Evolutionary conservation across 92 coral and sea anemone genomes (phyloP).

Genomic region (Scolanthus callimorphus): DNA sequence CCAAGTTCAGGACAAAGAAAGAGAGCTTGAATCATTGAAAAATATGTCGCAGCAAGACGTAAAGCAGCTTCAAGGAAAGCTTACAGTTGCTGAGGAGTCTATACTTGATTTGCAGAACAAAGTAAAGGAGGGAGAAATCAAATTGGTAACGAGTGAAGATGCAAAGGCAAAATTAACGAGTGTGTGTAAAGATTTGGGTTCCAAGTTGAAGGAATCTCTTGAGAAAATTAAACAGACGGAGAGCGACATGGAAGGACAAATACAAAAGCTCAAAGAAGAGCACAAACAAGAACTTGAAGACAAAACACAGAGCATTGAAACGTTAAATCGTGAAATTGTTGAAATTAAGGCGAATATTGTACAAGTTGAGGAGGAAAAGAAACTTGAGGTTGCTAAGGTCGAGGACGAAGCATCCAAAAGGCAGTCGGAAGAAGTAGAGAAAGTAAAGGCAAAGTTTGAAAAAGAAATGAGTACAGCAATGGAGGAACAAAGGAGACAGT

Average conservation of each 20-base stretch:
- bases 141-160: conserved; percentile 9
- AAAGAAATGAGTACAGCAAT: conserved; percentile 10
- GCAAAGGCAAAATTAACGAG: conserved; percentile 13
- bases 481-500: conserved; percentile 19
- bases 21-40: conserved; percentile 46
- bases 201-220: background rate
- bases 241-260: background rate
- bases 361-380: too few relatives aligned
- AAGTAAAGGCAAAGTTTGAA: conserved; percentile 16
- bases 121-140: conserved; percentile 21
- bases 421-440: conserved; percentile 15
- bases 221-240: conserved; percentile 20
- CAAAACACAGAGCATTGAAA: background rate
- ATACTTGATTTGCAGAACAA: conserved; percentile 41
- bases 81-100: conserved; percentile 38
- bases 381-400: conserved; percentile 1
- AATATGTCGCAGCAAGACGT: conserved; percentile 48
- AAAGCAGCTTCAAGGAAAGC: conserved; percentile 34
- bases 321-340: too few relatives aligned
- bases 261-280: conserved; percentile 18
- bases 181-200: conserved; percentile 1
- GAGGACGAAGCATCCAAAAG: background rate
- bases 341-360: too few relatives aligned
- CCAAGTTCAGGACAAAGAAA: conserved; percentile 51
- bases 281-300: conserved; percentile 10